Conservation (phyloP, 2,113 vertebrate species). For the Eira barbara region DNA sequence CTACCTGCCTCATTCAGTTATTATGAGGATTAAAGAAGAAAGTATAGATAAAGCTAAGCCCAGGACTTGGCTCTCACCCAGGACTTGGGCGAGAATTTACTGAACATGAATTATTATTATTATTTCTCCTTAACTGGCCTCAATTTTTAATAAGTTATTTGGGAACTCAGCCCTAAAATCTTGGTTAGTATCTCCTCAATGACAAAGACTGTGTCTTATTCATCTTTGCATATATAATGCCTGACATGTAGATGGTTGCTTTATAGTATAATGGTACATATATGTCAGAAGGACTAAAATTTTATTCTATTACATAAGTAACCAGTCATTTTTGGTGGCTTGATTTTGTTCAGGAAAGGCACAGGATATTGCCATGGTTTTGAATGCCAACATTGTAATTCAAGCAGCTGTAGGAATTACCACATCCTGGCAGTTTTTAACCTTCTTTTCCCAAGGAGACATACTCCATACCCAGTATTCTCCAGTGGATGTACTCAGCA, state of each 20-base stretch:
- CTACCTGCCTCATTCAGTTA: background rate
- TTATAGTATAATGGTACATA: background rate
- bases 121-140: background rate
- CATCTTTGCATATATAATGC: background rate
- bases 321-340: background rate
- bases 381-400: background rate
- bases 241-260: background rate
- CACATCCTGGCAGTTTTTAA: background rate
- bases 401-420: background rate
- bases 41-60: background rate
- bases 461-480: background rate
- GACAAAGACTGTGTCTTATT: background rate
- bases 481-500: background rate
- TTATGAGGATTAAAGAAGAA: background rate
- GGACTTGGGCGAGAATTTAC: background rate
- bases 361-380: background rate
- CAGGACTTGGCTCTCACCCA: background rate
- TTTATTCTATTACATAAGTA: background rate
- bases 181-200: background rate
- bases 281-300: background rate
- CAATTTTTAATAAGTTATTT: background rate
- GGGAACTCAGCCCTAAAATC: background rate
- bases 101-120: background rate
- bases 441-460: background rate
- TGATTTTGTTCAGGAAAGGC: constrained; percentile 3